Base-by-base conservation (phyloP, 2,797 vertebrate species). In the Phylloscopus collybita region DNA sequence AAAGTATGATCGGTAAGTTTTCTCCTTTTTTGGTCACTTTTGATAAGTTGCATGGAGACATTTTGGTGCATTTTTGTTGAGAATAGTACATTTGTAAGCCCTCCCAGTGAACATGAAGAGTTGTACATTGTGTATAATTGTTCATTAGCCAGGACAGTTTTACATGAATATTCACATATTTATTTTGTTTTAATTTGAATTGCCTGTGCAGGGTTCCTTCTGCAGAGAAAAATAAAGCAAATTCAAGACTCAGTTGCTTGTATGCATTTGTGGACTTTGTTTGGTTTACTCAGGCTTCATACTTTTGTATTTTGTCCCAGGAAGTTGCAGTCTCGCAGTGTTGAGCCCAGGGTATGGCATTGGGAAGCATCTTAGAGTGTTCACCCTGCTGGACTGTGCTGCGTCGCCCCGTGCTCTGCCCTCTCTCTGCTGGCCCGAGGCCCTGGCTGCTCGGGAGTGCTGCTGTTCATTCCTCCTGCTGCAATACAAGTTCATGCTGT, bases 51-150 rank as follows among this genome's bases (percentile, higher is more conserved):
- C 98, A 99, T 99, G 98, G 98, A 98, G 98, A 96, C 91, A 97
- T 98, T 98, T 97, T 97, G 92, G 97, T 98, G 98, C 97, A 96
- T 98, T 98, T 98, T 97, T 96, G 93, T 96, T 98, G 98, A 97
- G 96, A 98, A 97, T 97, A 98, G 97, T 98, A 98, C 98, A 98
- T 98, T 98, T 98, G 98, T 98, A 97, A 98, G 97, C 97, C 89
- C 94, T 95, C 95, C 91, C 95, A 97, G 97, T 97, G 97, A 98
- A 98, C 95, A 98, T 97, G 96, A 97, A 97, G 96, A 97, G 98
- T 98, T 99, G 99, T 99, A 99, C 98, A 99, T 99, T 98, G 98
- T 99, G 99, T 99, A 99, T 99, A 99, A 99, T 99, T 99, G 98
- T 99, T 99, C 98, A 98, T 98, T 99, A 98, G 98, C 98, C 98